Evolutionary conservation across 2,888 invertebrate genomes (phyloP).

Genomic region (Eulithis testata): DNA sequence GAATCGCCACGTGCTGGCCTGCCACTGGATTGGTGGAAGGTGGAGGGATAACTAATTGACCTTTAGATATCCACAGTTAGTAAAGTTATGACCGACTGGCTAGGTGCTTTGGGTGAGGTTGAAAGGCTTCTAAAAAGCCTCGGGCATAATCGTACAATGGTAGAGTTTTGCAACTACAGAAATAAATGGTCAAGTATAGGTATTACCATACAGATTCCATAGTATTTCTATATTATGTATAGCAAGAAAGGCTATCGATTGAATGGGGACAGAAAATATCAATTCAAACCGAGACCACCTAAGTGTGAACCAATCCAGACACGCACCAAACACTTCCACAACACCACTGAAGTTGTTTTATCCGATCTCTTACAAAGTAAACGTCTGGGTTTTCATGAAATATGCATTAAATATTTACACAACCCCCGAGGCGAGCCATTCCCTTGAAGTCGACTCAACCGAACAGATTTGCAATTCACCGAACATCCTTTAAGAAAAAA

Average conservation of each 20-base stretch:
- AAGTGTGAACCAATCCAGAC: constrained; percentile 18
- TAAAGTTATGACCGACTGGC: background rate
- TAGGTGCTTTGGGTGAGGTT: background rate
- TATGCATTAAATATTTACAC: constrained; percentile 83
- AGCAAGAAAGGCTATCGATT: background rate
- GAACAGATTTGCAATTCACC: constrained; percentile 82
- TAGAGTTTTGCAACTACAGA: too few relatives aligned
- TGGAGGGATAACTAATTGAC: background rate
- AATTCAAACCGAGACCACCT: background rate
- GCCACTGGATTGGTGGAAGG: constrained; percentile 4
- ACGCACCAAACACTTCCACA: constrained; percentile 47
- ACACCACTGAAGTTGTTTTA: constrained; percentile 65
- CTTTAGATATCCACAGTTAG: background rate
- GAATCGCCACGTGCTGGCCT: constrained; percentile 57
- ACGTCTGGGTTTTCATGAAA: constrained; percentile 75
- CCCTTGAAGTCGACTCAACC: constrained; percentile 76
- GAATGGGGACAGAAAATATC: background rate
- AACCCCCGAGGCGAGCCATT: constrained; percentile 68
- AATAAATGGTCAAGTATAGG: too few relatives aligned
- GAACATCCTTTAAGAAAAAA: constrained; percentile 78
- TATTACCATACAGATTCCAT: too few relatives aligned
- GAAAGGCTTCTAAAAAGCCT: background rate
- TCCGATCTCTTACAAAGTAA: constrained; percentile 76
- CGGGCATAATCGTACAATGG: too few relatives aligned
- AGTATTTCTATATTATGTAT: background rate